Base-by-base conservation (phyloP, 1,140 invertebrate genomes). In the Trypoxylus dichotomus region DNA sequence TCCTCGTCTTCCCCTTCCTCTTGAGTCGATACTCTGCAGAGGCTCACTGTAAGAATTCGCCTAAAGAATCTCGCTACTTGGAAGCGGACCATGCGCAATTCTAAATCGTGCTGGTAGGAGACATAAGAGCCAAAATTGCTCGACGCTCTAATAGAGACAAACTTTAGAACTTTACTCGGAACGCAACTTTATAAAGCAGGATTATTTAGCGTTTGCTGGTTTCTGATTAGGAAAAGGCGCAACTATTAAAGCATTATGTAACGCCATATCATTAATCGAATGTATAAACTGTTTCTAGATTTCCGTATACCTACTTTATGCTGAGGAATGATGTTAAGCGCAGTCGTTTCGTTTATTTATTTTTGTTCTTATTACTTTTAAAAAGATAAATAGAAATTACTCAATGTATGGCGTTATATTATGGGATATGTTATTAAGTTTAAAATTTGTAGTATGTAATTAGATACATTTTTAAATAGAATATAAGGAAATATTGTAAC, bases 1-100 rank as follows among this genome's bases (percentile, higher is more conserved):
- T 79, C 78, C 80, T 80, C 79, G 76, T 82, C 80, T 79, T 79
- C 73, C 78, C 79, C 79, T 76, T 77, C 74, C 82, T 83, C 83
- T 84, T 84, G 83, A 85, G 84, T 84, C 84, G 83, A 85, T 84
- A 84, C 80, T 85, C 83, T 84, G 81, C 82, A 83, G 83, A 81
- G 82, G 76, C 79, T 78, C 79, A 75, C 75, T 80, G 58, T 83
- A 84, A 84, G 83, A 84, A 84, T 84, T 76, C 80, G 77, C 68
- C 77, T 80, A 79, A 83, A 83, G 83, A 84, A 84, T 83, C 78
- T 81, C 29, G 60, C 60, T 68, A 68, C 60, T 68, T 68, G 60
- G 60, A 15, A 27, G 24, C 21, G 60, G 27, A 29, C 24, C 21
- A 2, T 68, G 60, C 60, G 60, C 60, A 21, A 68, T 68, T 68